phyloP scores from a whole-genome alignment of 2,888 invertebrate species.

The Andrena chrysosceles region DNA sequence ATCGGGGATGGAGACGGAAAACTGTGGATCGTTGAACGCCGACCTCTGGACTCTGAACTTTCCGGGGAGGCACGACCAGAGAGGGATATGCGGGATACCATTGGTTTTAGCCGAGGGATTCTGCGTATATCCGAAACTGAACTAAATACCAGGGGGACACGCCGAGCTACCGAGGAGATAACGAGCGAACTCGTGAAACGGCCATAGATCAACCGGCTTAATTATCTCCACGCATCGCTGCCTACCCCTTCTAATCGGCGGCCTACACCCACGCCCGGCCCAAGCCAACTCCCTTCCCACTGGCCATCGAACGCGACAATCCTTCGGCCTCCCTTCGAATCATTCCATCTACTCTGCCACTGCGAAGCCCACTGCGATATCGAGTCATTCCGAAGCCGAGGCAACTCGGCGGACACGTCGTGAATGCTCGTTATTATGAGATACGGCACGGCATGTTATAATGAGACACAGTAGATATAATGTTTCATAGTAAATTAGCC shows the following conservation, averaged over 20 bases:
- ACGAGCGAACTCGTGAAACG: constrained; percentile 85
- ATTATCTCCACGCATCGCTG: constrained; percentile 84
- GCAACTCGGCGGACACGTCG: not conserved
- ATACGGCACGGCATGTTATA: not conserved
- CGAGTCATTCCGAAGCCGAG: not conserved
- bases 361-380: constrained; percentile 7
- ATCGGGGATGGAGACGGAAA: constrained; percentile 80
- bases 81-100: constrained; percentile 64
- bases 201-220: constrained; percentile 84
- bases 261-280: constrained; percentile 72
- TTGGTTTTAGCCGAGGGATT: constrained; percentile 74
- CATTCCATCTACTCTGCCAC: constrained; percentile 48
- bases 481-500: too few species aligned
- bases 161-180: constrained; percentile 82
- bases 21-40: constrained; percentile 83
- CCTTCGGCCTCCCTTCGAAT: constrained; percentile 50
- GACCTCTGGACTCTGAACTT: constrained; percentile 83
- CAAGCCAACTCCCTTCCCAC: constrained; percentile 59
- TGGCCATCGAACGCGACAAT: constrained; percentile 50
- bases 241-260: constrained; percentile 77
- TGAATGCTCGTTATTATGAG: constrained; percentile 13
- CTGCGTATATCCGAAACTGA: constrained; percentile 81
- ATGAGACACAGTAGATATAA: too few species aligned
- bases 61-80: constrained; percentile 52
- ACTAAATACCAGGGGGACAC: constrained; percentile 79